Evolutionary conservation across 2,797 vertebrate genomes (phyloP).

Genomic region (Gorsachius magnificus): DNA sequence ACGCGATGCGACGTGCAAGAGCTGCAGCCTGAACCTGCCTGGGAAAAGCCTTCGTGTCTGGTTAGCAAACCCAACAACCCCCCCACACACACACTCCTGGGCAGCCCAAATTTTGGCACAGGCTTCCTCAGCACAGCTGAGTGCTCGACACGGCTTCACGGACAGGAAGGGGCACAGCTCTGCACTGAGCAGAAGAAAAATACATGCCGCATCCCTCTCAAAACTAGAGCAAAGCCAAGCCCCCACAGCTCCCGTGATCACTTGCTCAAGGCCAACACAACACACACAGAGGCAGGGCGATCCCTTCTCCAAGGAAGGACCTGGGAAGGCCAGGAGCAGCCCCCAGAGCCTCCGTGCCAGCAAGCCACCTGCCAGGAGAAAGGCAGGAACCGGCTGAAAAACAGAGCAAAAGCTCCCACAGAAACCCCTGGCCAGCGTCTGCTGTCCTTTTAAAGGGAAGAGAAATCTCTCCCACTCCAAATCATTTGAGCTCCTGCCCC

Average conservation of each 20-base stretch:
- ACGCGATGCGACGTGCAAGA: fast-evolving
- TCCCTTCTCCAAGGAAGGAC: neutral
- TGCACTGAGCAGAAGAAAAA: neutral
- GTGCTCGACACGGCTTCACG: fast-evolving
- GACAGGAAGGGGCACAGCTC: fast-evolving
- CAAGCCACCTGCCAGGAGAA: neutral
- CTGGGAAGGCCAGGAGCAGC: neutral
- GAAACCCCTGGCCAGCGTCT: neutral
- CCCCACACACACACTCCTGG: fast-evolving
- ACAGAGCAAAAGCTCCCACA: neutral
- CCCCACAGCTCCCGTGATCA: fast-evolving
- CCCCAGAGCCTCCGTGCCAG: neutral
- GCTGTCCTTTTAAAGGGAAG: neutral
- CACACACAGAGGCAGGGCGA: neutral
- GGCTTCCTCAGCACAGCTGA: neutral
- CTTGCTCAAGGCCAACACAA: neutral
- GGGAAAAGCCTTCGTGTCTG: neutral
- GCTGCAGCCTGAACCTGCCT: neutral
- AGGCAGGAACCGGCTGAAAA: neutral
- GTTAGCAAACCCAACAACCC: neutral
- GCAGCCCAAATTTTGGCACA: neutral
- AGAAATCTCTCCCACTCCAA: neutral
- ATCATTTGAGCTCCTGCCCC: neutral
- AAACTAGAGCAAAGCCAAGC: neutral
- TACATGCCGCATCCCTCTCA: neutral